Base-by-base conservation (phyloP, 2,797 vertebrate species). In the Mormyrops boulengeri region DNA sequence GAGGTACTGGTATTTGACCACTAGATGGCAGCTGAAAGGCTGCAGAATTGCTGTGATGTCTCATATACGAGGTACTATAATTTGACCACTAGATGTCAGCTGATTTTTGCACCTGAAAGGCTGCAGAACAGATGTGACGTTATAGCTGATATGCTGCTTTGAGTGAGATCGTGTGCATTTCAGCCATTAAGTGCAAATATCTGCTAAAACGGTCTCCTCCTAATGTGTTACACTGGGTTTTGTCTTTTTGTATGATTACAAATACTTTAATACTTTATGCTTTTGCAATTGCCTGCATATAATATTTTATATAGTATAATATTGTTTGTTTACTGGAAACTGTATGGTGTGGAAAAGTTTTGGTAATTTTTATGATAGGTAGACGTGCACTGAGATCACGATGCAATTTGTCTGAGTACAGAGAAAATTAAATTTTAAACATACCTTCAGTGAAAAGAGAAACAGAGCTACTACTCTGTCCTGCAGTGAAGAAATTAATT, bases 81-180 rank as follows among this genome's bases (percentile, higher is more conserved):
- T 7, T 53, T 84, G 53, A 85, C 88, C 88, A 89, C 88, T 49
- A 89, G 73, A 85, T 89, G 88, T 30, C 77, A 62, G 52, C 38
- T 62, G 77, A 14, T 53, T 53, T 57, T 38, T 26, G 17, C 77
- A 2, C 44, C 82, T 80, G 73, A 85, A 73, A 73, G 66, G 47
- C 82, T 52, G 47, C 44, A 50, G 47, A 49, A n/a, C 14, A 19
- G 38, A 44, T 80, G 73, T 44, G 73, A n/a, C 26, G 14, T n/a
- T 44, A 44, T 41, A 41, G 38, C 73, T 80, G 73, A 80, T 80
- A 85, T 14, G 41, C n/a, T 85, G 47, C 41, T 50, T 49, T 49
- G 82, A 85, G 44, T n/a, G n/a, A 14, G 47, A 85, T 49, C 8
- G 1, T 44, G 17, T 84, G 77, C 49, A 49, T 44, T 49, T 8